These are phyloP conservation scores for Pseudolycoriella hygida DNA, from an alignment of 2,888 invertebrate genomes.

Conservation along the genomic window DNA sequence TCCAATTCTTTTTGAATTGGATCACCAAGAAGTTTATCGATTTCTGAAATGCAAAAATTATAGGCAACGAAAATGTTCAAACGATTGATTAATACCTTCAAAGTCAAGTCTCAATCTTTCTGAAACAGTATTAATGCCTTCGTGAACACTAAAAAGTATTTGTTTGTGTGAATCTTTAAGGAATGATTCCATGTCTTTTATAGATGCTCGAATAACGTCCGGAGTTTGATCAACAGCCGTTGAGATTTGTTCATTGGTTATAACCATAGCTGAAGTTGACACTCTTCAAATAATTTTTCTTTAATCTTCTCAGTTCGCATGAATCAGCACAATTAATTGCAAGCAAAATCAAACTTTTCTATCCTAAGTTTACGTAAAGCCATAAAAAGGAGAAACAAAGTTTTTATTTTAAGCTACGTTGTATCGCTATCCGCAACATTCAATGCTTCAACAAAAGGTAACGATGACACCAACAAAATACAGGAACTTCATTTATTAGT, in stretches of 20 bases:
- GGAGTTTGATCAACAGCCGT: constrained; percentile 36
- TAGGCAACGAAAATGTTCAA: neutral
- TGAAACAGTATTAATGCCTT: constrained; percentile 38
- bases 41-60: constrained; percentile 33
- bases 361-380: too few relatives aligned
- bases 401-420: too few relatives aligned
- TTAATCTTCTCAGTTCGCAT: too few relatives aligned
- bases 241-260: constrained; percentile 42
- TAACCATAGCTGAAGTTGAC: constrained; percentile 40
- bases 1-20: constrained; percentile 60
- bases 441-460: too few relatives aligned
- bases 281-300: constrained; percentile 25
- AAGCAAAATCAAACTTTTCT: too few relatives aligned
- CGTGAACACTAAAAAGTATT: constrained; percentile 37
- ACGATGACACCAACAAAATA: too few relatives aligned
- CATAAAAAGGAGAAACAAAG: too few relatives aligned
- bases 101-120: constrained; percentile 42
- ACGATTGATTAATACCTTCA: constrained; percentile 32
- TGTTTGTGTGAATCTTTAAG: constrained; percentile 44
- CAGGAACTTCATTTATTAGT: too few relatives aligned
- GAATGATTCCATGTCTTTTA: constrained; percentile 42
- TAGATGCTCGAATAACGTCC: constrained; percentile 34
- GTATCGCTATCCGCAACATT: too few relatives aligned
- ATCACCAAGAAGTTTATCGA: constrained; percentile 52
- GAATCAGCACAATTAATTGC: too few relatives aligned